phyloP scores from a whole-genome alignment of 2,113 vertebrate species.

The Tetrao urogallus region DNA sequence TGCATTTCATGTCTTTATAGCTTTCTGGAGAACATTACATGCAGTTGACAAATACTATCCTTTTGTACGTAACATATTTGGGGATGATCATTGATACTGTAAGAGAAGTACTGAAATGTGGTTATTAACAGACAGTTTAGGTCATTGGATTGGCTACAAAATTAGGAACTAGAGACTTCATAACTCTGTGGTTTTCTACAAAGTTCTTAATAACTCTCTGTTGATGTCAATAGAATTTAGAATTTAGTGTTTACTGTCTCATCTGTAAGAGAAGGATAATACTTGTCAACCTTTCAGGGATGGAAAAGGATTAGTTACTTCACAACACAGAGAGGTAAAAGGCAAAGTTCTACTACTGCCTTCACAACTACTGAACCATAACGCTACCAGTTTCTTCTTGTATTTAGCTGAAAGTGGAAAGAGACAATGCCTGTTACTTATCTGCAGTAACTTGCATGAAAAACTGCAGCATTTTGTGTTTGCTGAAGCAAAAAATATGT shows the following conservation, averaged over 20 bases:
- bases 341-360: neutral
- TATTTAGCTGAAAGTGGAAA: neutral
- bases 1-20: neutral
- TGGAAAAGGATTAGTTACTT: constrained; percentile 33
- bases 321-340: neutral
- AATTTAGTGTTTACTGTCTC: constrained; percentile 9
- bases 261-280: constrained; percentile 34
- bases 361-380: neutral
- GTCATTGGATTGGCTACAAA: neutral
- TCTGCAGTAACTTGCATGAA: neutral
- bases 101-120: neutral
- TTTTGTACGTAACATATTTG: neutral
- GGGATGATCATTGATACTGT: neutral
- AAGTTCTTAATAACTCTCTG: constrained; percentile 24
- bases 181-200: neutral
- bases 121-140: constrained; percentile 5
- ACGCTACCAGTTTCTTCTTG: neutral
- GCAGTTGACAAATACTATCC: neutral
- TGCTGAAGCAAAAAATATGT: neutral
- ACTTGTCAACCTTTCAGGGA: constrained; percentile 1
- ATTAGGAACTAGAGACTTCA: constrained; percentile 15
- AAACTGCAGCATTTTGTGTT: neutral
- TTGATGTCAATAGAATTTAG: constrained; percentile 27
- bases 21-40: neutral
- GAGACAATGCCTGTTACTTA: neutral